Base-by-base conservation (phyloP, 2,113 vertebrate species). In the Xiphorhynchus elegans region DNA sequence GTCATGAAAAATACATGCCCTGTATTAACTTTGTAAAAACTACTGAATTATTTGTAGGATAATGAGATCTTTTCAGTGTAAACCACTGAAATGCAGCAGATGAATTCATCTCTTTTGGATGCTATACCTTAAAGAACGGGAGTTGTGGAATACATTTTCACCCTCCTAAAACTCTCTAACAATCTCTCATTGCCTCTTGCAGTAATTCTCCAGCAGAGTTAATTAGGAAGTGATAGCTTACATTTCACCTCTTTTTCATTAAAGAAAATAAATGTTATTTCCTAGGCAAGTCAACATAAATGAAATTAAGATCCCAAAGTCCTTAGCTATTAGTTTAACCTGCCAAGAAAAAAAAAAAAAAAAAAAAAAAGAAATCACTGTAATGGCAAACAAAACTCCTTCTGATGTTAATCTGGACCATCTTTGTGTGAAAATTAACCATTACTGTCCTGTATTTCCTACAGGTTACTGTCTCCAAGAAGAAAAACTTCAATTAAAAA, bases 1-100 rank as follows among this genome's bases (percentile, higher is more conserved):
- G 62, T 89, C 70, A 95, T 95, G 58, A 93, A 96, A 96, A 95
- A 93, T 96, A 79, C 67, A 93, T 95, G 35, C 3, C 74, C 42
- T 89, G 21, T 78, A 89, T 89, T 87, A 92, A 87, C 80, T 91
- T 87, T 55, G 58, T 85, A 91, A 78, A 87, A 95, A 79, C 67
- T 76, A 66, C 70, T 87, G 62, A 77, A 94, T 83, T 85, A 95
- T 88, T 85, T 76, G 73, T 81, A 83, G 46, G 35, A 50, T 79
- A 93, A 91, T 46, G 53, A 93, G 42, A 11, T 92, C 46, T 62
- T 88, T 87, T 83, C 67, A 73, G 20, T 42, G 53, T 59, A 69
- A 91, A 68, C 13, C 31, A 66, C 42, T 80, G 69, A 80, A 89
- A 94, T 28, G 37, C 35, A 85, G 42, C 49, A 87, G 78, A 75